A percentile compares a stretch with the other conserved stretches of the same genome.
These are phyloP conservation scores for Lonchura striata DNA, from an alignment of 2,113 vertebrate genomes.

Conservation along the genomic window DNA sequence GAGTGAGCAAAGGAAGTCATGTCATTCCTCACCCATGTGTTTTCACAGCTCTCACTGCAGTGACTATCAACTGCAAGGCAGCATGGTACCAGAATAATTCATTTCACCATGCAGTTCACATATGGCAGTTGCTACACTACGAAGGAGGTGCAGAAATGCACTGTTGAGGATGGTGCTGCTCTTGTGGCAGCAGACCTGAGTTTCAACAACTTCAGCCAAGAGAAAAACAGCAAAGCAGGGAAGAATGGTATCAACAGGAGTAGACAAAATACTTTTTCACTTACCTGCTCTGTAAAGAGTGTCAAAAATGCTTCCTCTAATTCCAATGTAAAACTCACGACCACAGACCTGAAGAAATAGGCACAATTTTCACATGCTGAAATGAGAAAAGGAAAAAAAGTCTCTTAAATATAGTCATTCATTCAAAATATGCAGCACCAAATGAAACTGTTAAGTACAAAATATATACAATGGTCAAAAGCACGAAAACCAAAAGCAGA, in stretches of 20 bases:
- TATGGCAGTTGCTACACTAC: neutral
- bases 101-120: neutral
- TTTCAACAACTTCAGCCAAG: neutral
- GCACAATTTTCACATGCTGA: neutral
- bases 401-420: neutral
- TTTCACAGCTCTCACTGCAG: neutral
- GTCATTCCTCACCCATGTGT: neutral
- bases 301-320: neutral
- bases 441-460: neutral
- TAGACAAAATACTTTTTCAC: neutral
- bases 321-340: fast-evolving
- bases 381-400: neutral
- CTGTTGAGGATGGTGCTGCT: neutral
- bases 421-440: neutral
- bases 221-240: neutral
- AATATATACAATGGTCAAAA: neutral
- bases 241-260: neutral
- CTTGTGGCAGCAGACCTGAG: neutral
- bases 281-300: neutral
- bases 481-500: neutral
- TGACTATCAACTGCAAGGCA: neutral
- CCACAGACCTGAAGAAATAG: neutral
- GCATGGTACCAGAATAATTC: neutral
- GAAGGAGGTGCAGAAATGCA: neutral
- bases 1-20: neutral